A percentile compares a stretch with the other conserved stretches of the same genome.
Conservation (phyloP, 2,888 invertebrate species). For the Cephus nigrinus region DNA sequence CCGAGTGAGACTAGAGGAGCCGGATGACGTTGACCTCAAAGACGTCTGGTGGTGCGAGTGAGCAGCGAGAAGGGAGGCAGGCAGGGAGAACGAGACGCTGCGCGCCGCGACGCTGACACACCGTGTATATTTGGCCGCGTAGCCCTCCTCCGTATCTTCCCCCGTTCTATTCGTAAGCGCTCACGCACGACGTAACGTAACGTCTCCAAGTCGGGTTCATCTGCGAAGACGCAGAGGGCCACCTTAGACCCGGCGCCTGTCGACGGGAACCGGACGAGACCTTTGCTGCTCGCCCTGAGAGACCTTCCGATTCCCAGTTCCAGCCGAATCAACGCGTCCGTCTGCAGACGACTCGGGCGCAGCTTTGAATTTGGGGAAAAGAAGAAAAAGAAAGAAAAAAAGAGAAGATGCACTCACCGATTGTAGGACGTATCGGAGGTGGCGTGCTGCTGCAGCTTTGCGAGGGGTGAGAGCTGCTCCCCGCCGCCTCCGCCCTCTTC, state of each 20-base stretch:
- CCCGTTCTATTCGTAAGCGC: too few species aligned
- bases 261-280: too few species aligned
- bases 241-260: too few species aligned
- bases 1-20: constrained; percentile 21
- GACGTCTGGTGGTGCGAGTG: too few species aligned
- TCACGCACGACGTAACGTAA: too few species aligned
- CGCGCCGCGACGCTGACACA: constrained; percentile 67
- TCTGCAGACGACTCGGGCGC: too few species aligned
- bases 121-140: constrained; percentile 62
- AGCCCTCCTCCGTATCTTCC: background rate
- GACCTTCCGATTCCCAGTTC: too few species aligned
- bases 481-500: constrained; percentile 41
- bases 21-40: constrained; percentile 65
- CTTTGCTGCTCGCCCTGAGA: too few species aligned
- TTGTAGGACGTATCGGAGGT: constrained; percentile 44
- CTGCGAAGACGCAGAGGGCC: too few species aligned
- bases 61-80: constrained; percentile 22
- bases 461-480: constrained; percentile 41
- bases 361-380: too few species aligned
- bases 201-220: too few species aligned
- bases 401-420: constrained; percentile 46
- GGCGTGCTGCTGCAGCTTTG: constrained; percentile 46
- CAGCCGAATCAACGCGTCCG: too few species aligned
- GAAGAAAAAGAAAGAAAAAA: background rate
- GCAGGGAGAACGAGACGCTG: constrained; percentile 57